Conservation (phyloP, 2,113 vertebrate genomes). For the Etia nguti region DNA sequence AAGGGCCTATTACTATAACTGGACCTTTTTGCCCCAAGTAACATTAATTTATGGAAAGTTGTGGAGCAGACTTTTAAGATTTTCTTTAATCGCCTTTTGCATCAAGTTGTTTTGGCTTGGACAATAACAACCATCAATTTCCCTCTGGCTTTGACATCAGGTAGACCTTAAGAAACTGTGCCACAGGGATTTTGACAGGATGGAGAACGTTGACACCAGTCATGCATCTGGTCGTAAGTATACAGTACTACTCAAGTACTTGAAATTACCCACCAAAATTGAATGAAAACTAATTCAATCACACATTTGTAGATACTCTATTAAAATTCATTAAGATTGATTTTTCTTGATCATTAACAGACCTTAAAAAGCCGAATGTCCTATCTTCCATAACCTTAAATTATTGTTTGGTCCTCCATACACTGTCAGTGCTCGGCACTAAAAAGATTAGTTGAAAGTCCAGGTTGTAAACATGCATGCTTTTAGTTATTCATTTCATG, state of each 20-base stretch:
- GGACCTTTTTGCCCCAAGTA: not conserved
- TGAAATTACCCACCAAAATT: not conserved
- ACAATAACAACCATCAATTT: not conserved
- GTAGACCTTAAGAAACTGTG: not conserved
- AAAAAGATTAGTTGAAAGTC: not conserved
- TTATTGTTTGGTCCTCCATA: not conserved
- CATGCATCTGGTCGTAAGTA: slow-evolving; percentile 20
- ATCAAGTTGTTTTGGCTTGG: not conserved
- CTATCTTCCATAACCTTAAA: not conserved
- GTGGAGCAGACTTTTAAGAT: not conserved
- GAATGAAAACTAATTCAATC: not conserved
- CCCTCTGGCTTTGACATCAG: not conserved
- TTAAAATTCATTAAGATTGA: not conserved
- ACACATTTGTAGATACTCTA: not conserved
- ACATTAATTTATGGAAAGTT: not conserved
- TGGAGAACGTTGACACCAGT: not conserved
- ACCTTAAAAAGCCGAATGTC: not conserved
- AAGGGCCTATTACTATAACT: not conserved
- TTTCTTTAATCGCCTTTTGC: not conserved
- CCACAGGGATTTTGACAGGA: not conserved
- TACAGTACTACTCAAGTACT: not conserved
- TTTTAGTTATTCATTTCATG: not conserved
- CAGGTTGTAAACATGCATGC: not conserved
- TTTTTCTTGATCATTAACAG: not conserved
- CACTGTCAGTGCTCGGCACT: not conserved